Evolutionary conservation across 2,888 invertebrate species (phyloP), one percentile per base, ranked within the genome.

Genomic region (Heliconius aoede): DNA sequence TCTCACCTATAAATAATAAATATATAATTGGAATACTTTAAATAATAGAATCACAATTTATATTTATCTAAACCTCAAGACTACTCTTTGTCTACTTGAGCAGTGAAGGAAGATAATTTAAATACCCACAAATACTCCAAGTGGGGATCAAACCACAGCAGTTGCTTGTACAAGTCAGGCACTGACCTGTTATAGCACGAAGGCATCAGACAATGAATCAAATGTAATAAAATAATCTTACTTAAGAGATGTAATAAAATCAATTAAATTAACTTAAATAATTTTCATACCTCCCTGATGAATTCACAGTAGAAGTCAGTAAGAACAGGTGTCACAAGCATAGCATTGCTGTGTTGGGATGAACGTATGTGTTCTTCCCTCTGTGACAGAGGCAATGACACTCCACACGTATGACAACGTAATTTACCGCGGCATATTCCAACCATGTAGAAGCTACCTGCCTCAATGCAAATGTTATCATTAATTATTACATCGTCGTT

Each of bases 351-450:
- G 51, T 85, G 85, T 0, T 11, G 24, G 2, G 15, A 21, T n/a
- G 68, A 40, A 0, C 74, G 4, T 9, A 24, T 3, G 36, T 85
- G 84, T 4, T 11, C 4, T 7, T 36, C 32, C 0, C 76, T 8
- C 8, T 80, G 61, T 0, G 4, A 9, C 2, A 11, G 24, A 7
- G 2, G 1, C 1, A 83, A 4, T 15, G 76, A 80, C 5, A 74
- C 76, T 26, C 84, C 82, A 75, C 85, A 86, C 1, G 69, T 62
- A n/a, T 84, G 82, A 72, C 86, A 89, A 51, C 84, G 82, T 1
- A 75, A 32, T 18, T 69, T 60, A 0, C 51, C n/a, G 4, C 30
- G 64, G 51, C 67, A 76, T 15, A 32, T 60, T 0, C 82, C 82
- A 5, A 88, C 73, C 46, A 86, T 76, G 11, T 76, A 28, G 24